Evolutionary conservation across 2,797 vertebrate species (phyloP).

Genomic region (Pelochelys cantorii): DNA sequence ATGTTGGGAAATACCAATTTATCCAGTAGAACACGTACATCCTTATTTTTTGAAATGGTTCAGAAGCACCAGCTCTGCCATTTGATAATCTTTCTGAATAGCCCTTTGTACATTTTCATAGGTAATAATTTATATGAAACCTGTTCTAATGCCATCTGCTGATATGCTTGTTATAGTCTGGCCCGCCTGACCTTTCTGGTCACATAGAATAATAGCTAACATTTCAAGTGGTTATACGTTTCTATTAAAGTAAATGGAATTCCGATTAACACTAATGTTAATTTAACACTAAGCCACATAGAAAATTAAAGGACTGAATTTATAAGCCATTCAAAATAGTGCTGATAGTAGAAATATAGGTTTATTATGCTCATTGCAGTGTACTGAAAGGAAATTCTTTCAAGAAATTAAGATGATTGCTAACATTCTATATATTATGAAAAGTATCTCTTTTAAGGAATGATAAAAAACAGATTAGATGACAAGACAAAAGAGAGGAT

Average conservation of each 20-base stretch:
- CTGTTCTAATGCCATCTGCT: no score
- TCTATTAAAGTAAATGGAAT: neutral
- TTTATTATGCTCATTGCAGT: neutral
- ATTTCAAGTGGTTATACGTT: neutral
- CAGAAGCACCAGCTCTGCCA: no score
- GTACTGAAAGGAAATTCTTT: neutral
- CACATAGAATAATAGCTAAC: neutral
- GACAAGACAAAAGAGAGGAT: no score
- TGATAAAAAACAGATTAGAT: neutral
- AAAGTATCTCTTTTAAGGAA: neutral
- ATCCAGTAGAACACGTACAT: no score
- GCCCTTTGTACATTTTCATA: no score
- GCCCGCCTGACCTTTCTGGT: no score
- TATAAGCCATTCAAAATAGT: neutral
- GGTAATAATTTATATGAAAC: no score
- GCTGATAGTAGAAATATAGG: neutral
- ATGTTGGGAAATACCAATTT: no score
- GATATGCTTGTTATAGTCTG: no score
- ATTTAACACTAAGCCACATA: neutral
- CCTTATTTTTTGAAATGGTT: no score
- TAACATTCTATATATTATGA: neutral
- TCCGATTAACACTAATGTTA: neutral
- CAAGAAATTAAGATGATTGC: neutral
- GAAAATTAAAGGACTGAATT: neutral
- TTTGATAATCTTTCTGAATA: no score